phyloP scores from a whole-genome alignment of 2,797 vertebrate genomes.

The Myripristis murdjan region DNA sequence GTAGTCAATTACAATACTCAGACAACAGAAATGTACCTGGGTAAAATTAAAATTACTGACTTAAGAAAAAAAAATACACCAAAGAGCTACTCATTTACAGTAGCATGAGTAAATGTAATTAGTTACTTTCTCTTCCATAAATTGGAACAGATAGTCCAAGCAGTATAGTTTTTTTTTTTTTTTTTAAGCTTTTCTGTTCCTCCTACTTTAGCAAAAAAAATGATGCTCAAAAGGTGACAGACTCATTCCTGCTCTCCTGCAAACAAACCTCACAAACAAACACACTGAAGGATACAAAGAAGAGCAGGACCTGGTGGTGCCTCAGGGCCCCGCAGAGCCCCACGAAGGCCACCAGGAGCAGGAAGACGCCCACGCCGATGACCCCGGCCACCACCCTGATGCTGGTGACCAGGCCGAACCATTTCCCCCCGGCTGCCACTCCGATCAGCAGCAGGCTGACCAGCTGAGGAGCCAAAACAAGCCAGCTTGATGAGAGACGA shows the following conservation, averaged over 20 bases:
- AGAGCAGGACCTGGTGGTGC: constrained; percentile 96
- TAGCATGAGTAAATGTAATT: too few relatives aligned
- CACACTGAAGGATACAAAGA: constrained; percentile 95
- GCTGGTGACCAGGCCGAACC: constrained; percentile 95
- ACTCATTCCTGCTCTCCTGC: not conserved
- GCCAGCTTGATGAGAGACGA: not conserved
- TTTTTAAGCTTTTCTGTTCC: not conserved
- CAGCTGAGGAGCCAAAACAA: constrained; percentile 80
- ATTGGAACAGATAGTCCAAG: too few relatives aligned
- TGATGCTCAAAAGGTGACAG: not conserved
- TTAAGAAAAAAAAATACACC: too few relatives aligned
- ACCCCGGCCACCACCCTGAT: constrained; percentile 91
- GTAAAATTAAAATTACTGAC: too few relatives aligned
- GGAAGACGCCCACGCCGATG: constrained; percentile 92
- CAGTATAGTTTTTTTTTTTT: not conserved
- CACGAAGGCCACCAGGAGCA: constrained; percentile 92
- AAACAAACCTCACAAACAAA: not conserved
- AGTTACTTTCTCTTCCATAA: too few relatives aligned
- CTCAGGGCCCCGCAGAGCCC: constrained; percentile 93
- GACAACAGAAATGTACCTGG: too few relatives aligned
- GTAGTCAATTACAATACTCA: too few relatives aligned
- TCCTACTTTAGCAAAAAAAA: not conserved
- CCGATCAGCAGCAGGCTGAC: constrained; percentile 95
- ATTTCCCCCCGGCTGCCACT: constrained; percentile 94
- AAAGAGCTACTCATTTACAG: too few relatives aligned